phyloP scores from a whole-genome alignment of 1,140 invertebrate genomes.

The Zaprionus nigranus region DNA sequence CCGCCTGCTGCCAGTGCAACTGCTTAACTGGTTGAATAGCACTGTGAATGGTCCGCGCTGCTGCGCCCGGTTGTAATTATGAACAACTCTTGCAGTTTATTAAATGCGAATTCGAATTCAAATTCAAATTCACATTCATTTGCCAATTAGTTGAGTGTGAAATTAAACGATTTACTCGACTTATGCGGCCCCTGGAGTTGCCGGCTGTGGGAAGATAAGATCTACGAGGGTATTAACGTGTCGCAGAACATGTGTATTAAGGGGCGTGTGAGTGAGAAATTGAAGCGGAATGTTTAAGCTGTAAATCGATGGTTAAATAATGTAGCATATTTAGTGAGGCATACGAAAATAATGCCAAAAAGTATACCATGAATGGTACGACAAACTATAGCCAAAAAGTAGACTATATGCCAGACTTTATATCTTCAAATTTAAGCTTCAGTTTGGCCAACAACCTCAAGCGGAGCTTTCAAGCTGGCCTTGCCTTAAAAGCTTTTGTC shows the following conservation, averaged over 20 bases:
- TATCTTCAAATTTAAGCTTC: neutral
- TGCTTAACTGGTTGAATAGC: conserved; percentile 13
- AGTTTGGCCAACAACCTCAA: conserved; percentile 7
- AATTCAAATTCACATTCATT: conserved; percentile 71
- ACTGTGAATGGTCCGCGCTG: neutral
- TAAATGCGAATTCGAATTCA: conserved; percentile 54
- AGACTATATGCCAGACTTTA: conserved; percentile 2
- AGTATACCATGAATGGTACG: neutral
- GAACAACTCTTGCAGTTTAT: conserved; percentile 62
- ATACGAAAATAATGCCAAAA: neutral
- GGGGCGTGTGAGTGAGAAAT: conserved; percentile 13
- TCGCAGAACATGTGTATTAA: conserved; percentile 9
- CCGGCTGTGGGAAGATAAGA: neutral
- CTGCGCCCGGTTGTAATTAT: conserved; percentile 48
- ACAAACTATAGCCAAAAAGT: conserved; percentile 19
- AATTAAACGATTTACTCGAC: conserved; percentile 53
- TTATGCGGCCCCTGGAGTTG: conserved; percentile 20
- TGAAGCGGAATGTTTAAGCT: neutral
- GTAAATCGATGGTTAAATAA: neutral
- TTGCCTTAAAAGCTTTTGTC: neutral
- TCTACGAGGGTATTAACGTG: conserved; percentile 4
- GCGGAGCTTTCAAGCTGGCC: conserved; percentile 28
- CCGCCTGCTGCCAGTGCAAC: conserved; percentile 8
- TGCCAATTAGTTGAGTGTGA: conserved; percentile 37
- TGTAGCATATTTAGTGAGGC: neutral